Evolutionary conservation across 2,888 invertebrate genomes (phyloP).

Genomic region (Athalia rosae): DNA sequence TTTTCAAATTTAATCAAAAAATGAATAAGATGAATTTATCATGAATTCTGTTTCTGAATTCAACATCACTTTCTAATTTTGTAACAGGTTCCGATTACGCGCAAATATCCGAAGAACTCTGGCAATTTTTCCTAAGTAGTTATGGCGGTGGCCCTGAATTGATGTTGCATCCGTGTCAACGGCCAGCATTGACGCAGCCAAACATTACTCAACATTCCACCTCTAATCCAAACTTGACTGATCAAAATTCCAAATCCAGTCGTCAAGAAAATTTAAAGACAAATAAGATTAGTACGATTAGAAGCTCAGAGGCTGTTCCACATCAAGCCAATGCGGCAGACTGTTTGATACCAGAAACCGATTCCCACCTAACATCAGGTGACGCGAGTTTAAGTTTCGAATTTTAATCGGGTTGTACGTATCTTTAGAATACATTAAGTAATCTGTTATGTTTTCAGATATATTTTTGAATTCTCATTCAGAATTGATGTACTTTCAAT

Average conservation of each 20-base stretch:
- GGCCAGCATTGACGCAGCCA: slow-evolving; percentile 63
- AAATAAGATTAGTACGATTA: slow-evolving; percentile 63
- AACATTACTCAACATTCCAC: slow-evolving; percentile 70
- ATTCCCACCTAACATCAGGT: slow-evolving; percentile 64
- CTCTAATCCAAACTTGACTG: slow-evolving; percentile 66
- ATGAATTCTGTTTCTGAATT: slow-evolving; percentile 31
- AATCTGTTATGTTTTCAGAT: slow-evolving; percentile 11
- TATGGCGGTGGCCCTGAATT: slow-evolving; percentile 95
- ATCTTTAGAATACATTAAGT: neutral
- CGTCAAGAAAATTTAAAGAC: slow-evolving; percentile 61
- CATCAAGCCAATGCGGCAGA: slow-evolving; percentile 68
- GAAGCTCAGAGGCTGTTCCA: slow-evolving; percentile 67
- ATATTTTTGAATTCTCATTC: slow-evolving; percentile 7
- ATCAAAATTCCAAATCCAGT: slow-evolving; percentile 62
- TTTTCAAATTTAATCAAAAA: no score
- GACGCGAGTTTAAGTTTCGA: slow-evolving; percentile 56
- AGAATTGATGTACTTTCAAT: neutral
- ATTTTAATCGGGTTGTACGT: slow-evolving; percentile 42
- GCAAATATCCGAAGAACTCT: slow-evolving; percentile 88
- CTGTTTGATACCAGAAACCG: slow-evolving; percentile 64
- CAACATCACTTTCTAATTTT: slow-evolving; percentile 43
- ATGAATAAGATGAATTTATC: slow-evolving; percentile 58
- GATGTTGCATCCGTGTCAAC: slow-evolving; percentile 71
- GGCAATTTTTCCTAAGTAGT: slow-evolving; percentile 89
- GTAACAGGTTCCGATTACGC: slow-evolving; percentile 79